phyloP scores from a whole-genome alignment of 2,797 vertebrate species.

The Harpagifer antarcticus region DNA sequence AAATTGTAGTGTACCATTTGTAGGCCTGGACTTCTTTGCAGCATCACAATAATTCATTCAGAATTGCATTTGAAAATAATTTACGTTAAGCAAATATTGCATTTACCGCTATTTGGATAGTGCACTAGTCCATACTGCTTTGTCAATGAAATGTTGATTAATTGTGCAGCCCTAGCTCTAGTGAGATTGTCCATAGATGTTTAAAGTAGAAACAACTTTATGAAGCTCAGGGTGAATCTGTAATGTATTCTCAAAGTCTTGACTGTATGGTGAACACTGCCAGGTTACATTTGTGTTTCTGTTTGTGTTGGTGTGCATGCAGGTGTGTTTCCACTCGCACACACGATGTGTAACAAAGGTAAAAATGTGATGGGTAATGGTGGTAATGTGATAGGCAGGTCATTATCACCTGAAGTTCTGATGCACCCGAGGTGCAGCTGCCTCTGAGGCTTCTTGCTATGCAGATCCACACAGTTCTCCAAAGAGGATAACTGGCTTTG shows the following conservation, averaged over 20 bases:
- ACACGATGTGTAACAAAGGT: not conserved
- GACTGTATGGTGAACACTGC: conserved; percentile 17
- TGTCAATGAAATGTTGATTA: no score
- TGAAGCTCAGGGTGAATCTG: conserved; percentile 15
- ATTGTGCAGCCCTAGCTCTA: no score
- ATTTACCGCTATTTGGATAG: no score
- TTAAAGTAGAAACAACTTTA: conserved; percentile 10
- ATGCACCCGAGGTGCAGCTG: conserved; percentile 47
- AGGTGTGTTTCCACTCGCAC: not conserved
- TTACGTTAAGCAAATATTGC: no score
- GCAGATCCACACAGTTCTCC: conserved; percentile 70
- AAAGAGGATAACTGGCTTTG: conserved; percentile 80
- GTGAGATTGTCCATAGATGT: conserved; percentile 29
- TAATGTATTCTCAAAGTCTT: conserved; percentile 11
- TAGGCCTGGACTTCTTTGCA: no score
- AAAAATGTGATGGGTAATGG: not conserved
- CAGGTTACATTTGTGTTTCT: conserved; percentile 21
- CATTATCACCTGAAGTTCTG: conserved; percentile 40
- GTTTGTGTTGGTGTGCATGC: not conserved
- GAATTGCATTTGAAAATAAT: no score
- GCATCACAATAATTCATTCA: no score
- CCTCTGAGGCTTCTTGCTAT: conserved; percentile 66
- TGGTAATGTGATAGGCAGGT: conserved; percentile 1
- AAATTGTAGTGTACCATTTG: no score
- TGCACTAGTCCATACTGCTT: no score